Base-by-base conservation (phyloP, 2,113 vertebrate genomes). In the Alaudala cheleensis region DNA sequence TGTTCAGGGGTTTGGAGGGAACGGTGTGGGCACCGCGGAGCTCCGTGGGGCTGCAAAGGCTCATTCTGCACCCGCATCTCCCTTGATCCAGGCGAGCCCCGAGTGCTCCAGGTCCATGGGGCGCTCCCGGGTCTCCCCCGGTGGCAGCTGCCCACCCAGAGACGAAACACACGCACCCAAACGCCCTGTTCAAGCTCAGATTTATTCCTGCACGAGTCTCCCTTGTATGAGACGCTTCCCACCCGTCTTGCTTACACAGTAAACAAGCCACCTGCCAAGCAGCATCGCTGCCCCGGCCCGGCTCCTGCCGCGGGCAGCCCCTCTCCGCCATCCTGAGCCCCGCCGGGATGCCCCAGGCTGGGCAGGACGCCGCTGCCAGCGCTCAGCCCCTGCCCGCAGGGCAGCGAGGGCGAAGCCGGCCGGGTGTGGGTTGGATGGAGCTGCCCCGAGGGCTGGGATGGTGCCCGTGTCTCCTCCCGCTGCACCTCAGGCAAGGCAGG, bases 181-280 rank as follows among this genome's bases (percentile, higher is more conserved):
- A 2, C 2, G 0, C 62, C 86, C 86, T 79, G 45, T 92, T 97
- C 95, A 96, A 97, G 97, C 97, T 96, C 82, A n/a, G 23, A 85
- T 98, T 98, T 98, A 98, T 98, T 98, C 95, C 97, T 96, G 97
- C 97, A 95, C 65, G 93, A 95, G 95, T 95, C 95, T 97, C 97
- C 95, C 93, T 96, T 94, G 92, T 95, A 97, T 78, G 95, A 93
- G 74, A 96, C 88, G 16, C 88, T 95, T 96, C 88, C 95, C 66
- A 5, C 90, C 81, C 87, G 57, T 51, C 97, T 97, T 98, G 98
- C 98, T 98, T 98, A 98, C 98, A 98, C 82, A 94, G 98, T 98
- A 98, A 98, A 98, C 98, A 98, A 98, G 97, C 85, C 77, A 60
- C 85, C 85, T 82, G 86, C 85, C 86, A 29, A 84, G 86, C 86